Conservation (phyloP, 2,888 invertebrate species). For the Platycheirus rosarum region DNA sequence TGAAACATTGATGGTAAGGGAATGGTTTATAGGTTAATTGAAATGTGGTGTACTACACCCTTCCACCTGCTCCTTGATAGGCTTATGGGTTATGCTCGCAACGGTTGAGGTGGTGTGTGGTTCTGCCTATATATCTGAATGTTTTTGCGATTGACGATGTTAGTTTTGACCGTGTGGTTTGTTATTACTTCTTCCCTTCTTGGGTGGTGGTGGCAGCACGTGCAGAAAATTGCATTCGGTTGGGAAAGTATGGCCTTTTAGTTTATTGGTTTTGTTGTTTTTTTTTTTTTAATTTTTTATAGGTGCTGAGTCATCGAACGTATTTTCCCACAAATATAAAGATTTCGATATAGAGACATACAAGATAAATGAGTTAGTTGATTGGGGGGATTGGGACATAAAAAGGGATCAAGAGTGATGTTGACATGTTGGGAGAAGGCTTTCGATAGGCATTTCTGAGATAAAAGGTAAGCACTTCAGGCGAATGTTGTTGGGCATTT, state of each 20-base stretch:
- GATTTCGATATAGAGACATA: conserved; percentile 9
- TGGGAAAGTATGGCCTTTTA: conserved; percentile 32
- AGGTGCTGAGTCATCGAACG: conserved; percentile 42
- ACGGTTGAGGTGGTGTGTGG: neutral
- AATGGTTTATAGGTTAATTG: conserved; percentile 68
- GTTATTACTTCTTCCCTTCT: conserved; percentile 26
- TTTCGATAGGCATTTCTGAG: conserved; percentile 21
- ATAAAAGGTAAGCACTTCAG: neutral
- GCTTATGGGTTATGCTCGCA: neutral
- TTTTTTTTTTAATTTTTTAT: conserved; percentile 4
- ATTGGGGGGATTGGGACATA: conserved; percentile 30
- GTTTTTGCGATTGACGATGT: conserved; percentile 22
- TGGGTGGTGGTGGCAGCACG: conserved; percentile 54
- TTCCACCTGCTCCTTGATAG: no score
- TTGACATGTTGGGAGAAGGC: conserved; percentile 21
- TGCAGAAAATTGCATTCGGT: conserved; percentile 62
- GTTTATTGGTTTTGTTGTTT: conserved; percentile 32
- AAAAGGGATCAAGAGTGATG: conserved; percentile 39
- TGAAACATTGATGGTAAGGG: conserved; percentile 59
- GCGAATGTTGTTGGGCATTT: conserved; percentile 6
- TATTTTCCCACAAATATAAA: neutral
- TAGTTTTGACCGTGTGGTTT: conserved; percentile 39
- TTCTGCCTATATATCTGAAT: neutral
- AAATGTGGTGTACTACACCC: conserved; percentile 23
- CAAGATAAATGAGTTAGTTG: conserved; percentile 18